Evolutionary conservation across 2,888 invertebrate genomes (phyloP).

Genomic region (Ischnus inquisitorius): DNA sequence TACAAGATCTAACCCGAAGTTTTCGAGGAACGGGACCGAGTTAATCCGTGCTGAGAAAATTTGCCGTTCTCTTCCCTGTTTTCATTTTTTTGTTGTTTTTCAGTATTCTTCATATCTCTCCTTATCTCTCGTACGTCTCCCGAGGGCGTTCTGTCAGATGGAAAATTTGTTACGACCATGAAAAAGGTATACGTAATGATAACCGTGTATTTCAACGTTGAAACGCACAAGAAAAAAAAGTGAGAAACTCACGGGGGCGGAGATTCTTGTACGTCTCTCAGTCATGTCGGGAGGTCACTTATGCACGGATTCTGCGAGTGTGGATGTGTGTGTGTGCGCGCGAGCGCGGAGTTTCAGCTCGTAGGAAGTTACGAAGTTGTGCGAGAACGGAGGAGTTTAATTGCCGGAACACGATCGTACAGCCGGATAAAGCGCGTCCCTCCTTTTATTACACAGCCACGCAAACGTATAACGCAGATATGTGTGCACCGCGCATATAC

Average conservation of each 20-base stretch:
- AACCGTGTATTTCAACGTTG: background rate
- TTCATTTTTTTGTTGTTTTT: background rate
- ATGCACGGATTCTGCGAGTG: background rate
- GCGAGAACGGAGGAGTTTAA: constrained; percentile 56
- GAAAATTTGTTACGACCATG: background rate
- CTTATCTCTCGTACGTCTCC: background rate
- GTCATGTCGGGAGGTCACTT: constrained; percentile 1
- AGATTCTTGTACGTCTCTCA: background rate
- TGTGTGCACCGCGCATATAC: background rate
- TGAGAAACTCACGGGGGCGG: constrained; percentile 4
- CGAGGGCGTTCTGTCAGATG: background rate
- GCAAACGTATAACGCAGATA: constrained; percentile 4
- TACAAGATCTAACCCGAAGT: background rate
- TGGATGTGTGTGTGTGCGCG: background rate
- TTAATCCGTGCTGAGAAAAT: background rate
- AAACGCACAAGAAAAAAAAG: background rate
- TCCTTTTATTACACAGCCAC: constrained; percentile 24
- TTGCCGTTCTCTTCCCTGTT: background rate
- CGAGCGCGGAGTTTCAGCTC: background rate
- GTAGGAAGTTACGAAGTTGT: constrained; percentile 57
- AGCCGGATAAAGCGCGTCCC: constrained; percentile 44
- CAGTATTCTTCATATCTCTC: background rate
- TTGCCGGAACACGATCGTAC: constrained; percentile 62
- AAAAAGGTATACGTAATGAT: background rate
- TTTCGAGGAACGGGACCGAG: background rate